Conservation (phyloP, 2,113 vertebrate genomes). For the Promerops cafer region DNA sequence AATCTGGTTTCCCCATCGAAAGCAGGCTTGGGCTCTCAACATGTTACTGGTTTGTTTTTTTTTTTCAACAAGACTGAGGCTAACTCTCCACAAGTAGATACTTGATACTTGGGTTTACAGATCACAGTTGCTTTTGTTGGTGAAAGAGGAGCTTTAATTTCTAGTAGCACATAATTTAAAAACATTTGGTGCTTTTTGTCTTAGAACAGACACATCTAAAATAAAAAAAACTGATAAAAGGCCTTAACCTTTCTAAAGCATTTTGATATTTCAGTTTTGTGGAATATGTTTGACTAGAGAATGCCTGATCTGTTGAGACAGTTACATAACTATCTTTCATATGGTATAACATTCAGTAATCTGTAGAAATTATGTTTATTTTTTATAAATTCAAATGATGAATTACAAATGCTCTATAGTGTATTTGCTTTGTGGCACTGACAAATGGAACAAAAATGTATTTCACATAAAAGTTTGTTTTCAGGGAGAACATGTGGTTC, state of each 20-base stretch:
- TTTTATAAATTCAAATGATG: background rate
- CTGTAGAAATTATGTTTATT: background rate
- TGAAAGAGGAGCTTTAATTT: background rate
- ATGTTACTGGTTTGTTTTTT: fast-evolving
- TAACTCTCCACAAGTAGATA: background rate
- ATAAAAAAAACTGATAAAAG: background rate
- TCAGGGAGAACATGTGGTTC: background rate
- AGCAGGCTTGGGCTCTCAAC: background rate
- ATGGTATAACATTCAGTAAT: background rate
- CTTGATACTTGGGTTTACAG: background rate
- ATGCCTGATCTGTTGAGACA: background rate
- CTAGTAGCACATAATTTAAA: background rate
- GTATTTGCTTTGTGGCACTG: background rate
- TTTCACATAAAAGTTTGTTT: background rate
- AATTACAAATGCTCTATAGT: background rate
- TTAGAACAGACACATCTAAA: background rate
- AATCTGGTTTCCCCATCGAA: background rate
- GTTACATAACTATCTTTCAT: background rate
- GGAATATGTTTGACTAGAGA: background rate
- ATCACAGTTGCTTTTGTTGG: background rate
- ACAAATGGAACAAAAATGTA: background rate
- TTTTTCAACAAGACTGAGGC: background rate
- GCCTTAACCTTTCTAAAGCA: background rate
- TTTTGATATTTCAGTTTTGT: background rate
- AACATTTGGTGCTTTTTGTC: background rate